These are phyloP conservation scores for Alentia gelatinosa DNA, from an alignment of 2,888 invertebrate species.

Conservation along the genomic window DNA sequence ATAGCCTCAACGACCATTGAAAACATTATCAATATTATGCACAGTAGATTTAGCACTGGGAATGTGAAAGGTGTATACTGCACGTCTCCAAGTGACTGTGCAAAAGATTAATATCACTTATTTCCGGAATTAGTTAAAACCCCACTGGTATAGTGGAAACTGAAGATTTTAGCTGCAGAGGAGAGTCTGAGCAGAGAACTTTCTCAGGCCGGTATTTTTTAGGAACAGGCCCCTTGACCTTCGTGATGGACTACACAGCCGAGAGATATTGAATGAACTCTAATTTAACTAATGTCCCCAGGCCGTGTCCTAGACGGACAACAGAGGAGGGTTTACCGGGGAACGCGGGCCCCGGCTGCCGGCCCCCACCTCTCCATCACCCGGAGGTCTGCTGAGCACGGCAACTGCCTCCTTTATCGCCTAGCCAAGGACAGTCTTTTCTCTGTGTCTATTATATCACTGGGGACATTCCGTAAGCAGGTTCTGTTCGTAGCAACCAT, in stretches of 20 bases:
- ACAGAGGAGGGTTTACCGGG: background rate
- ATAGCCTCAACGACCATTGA: no score
- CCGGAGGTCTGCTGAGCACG: background rate
- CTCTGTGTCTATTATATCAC: background rate
- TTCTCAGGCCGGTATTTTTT: no score
- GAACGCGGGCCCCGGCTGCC: background rate
- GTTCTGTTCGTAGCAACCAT: background rate
- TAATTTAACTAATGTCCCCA: slow-evolving; percentile 11
- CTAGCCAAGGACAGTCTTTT: background rate
- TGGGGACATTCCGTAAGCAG: background rate
- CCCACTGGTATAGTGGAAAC: no score
- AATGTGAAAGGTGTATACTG: no score
- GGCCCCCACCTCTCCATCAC: background rate
- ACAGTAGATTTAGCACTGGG: no score
- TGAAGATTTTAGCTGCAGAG: no score
- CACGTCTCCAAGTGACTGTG: no score
- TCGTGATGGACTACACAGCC: background rate
- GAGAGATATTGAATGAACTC: background rate
- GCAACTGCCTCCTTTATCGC: background rate
- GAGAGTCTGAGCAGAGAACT: no score
- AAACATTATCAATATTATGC: no score
- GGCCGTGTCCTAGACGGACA: background rate
- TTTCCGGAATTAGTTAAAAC: no score
- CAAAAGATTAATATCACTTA: no score
- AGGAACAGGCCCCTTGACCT: no score